These are phyloP conservation scores for Diabrotica balteata DNA, from an alignment of 2,888 invertebrate species.

Conservation along the genomic window DNA sequence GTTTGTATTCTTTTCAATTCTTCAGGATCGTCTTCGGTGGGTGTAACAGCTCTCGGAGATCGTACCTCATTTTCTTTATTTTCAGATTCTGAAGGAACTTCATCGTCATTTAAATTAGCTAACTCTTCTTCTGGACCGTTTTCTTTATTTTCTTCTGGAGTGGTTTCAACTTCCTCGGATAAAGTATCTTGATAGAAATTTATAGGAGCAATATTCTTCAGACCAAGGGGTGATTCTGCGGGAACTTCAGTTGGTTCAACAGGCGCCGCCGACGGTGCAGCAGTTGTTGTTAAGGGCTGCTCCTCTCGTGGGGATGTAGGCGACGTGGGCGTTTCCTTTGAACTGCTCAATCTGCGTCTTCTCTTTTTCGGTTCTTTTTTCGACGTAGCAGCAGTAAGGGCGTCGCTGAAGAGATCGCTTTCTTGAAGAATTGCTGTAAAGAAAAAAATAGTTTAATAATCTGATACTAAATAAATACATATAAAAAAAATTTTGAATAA, in stretches of 20 bases:
- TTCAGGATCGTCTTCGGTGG: slow-evolving; percentile 55
- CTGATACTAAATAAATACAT: too few relatives aligned
- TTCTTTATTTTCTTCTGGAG: slow-evolving; percentile 54
- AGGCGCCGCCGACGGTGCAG: too few relatives aligned
- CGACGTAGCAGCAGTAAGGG: slow-evolving; percentile 78
- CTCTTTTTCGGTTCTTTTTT: slow-evolving; percentile 80
- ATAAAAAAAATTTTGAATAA: too few relatives aligned
- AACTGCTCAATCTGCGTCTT: slow-evolving; percentile 75
- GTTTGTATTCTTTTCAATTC: slow-evolving; percentile 37
- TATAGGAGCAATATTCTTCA: slow-evolving; percentile 66
- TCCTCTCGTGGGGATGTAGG: slow-evolving; percentile 51
- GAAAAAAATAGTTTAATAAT: slow-evolving; percentile 15
- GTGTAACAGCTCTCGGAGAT: slow-evolving; percentile 35
- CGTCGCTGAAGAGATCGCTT: slow-evolving; percentile 94
- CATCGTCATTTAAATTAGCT: slow-evolving; percentile 51
- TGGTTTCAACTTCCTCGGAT: slow-evolving; percentile 55
- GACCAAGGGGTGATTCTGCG: slow-evolving; percentile 53
- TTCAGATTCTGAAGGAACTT: slow-evolving; percentile 8
- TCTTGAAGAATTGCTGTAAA: slow-evolving; percentile 80
- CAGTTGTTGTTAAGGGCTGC: slow-evolving; percentile 43
- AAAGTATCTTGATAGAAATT: slow-evolving; percentile 92
- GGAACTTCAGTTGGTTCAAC: slow-evolving; percentile 44
- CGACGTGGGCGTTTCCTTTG: slow-evolving; percentile 66
- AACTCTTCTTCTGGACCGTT: slow-evolving; percentile 43
- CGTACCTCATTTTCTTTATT: slow-evolving; percentile 41